phyloP scores from a whole-genome alignment of 1,140 invertebrate genomes.

The Drosophila takahashii region DNA sequence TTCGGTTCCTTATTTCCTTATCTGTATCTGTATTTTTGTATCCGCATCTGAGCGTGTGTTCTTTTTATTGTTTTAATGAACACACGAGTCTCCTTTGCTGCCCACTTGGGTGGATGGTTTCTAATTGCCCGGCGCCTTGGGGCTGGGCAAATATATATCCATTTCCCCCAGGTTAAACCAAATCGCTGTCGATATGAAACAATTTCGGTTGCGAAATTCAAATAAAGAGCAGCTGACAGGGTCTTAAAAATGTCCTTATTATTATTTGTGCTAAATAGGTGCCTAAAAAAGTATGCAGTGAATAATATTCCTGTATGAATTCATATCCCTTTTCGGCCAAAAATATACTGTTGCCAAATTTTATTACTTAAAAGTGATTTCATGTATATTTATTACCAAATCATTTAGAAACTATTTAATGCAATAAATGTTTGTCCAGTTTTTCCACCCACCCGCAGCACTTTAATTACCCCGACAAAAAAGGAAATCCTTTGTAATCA shows the following conservation, averaged over 20 bases:
- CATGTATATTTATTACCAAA: too few relatives aligned
- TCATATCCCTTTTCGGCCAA: too few relatives aligned
- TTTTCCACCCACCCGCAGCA: neutral
- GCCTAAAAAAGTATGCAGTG: too few relatives aligned
- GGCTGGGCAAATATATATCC: conserved; percentile 10
- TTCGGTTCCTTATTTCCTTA: conserved; percentile 37
- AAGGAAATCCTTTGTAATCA: conserved; percentile 22
- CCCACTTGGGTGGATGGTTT: conserved; percentile 8
- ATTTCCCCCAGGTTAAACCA: conserved; percentile 19
- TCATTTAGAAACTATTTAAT: neutral
- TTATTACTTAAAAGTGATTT: too few relatives aligned
- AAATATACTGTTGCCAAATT: too few relatives aligned
- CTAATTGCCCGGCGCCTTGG: neutral
- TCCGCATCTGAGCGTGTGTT: conserved; percentile 42
- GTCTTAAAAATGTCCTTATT: neutral
- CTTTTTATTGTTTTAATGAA: conserved; percentile 82
- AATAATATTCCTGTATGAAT: too few relatives aligned
- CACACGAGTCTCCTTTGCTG: conserved; percentile 45
- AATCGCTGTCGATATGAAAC: conserved; percentile 50
- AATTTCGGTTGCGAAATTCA: conserved; percentile 21
- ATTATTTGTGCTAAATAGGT: neutral
- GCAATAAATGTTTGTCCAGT: neutral
- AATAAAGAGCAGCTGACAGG: neutral
- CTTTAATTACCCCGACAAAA: conserved; percentile 2
- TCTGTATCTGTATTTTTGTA: conserved; percentile 3